phyloP scores from a whole-genome alignment of 2,888 invertebrate species.

The Agrypnus murinus region DNA sequence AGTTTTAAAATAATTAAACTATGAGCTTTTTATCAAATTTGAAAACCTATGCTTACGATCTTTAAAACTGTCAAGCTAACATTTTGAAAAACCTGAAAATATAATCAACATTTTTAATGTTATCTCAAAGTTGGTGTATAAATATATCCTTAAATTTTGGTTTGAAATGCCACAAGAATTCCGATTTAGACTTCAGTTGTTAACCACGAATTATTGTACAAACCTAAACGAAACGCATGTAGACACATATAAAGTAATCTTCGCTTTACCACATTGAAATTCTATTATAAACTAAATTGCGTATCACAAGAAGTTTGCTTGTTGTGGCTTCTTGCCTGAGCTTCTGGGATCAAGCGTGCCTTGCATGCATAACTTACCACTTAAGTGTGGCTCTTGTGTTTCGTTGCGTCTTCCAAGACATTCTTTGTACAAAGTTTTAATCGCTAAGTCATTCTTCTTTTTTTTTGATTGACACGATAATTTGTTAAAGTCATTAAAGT shows the following conservation, averaged over 20 bases:
- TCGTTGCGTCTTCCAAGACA: slow-evolving; percentile 25
- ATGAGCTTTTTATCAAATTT: no score
- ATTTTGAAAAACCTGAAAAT: no score
- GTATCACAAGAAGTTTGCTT: slow-evolving; percentile 31
- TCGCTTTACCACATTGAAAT: slow-evolving; percentile 33
- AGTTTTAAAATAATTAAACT: no score
- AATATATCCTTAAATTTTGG: no score
- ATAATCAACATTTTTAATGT: no score
- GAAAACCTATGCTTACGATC: no score
- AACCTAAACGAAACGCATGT: slow-evolving; percentile 25
- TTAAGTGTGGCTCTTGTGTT: slow-evolving; percentile 38
- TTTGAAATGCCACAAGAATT: no score
- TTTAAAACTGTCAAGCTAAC: no score
- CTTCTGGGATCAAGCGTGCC: slow-evolving; percentile 39
- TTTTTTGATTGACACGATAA: no score
- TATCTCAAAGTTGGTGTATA: no score
- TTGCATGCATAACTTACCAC: slow-evolving; percentile 44
- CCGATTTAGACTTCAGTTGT: no score
- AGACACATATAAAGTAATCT: slow-evolving; percentile 27
- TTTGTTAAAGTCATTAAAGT: no score
- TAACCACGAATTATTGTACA: neutral
- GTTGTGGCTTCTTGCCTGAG: slow-evolving; percentile 42
- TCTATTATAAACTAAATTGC: slow-evolving; percentile 39
- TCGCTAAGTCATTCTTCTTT: slow-evolving; percentile 9
- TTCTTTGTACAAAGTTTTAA: slow-evolving; percentile 36